A percentile compares a stretch with the other conserved stretches of the same genome.
Evolutionary conservation across 2,888 invertebrate species (phyloP).

Genomic region (Aporophyla lueneburgensis): DNA sequence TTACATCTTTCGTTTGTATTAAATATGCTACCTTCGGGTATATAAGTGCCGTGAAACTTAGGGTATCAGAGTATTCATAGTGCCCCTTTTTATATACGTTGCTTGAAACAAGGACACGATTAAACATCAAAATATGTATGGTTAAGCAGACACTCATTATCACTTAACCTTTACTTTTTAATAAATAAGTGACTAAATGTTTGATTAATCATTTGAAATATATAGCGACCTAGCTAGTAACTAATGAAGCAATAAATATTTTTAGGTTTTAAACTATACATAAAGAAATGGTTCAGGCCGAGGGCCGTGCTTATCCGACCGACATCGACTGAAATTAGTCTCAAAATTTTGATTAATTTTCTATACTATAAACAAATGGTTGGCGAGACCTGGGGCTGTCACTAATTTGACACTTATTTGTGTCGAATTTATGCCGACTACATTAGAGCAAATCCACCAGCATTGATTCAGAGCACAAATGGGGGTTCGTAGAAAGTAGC

Average conservation of each 20-base stretch:
- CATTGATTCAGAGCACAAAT: background rate
- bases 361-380: background rate
- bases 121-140: background rate
- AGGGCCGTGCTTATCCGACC: too few relatives aligned
- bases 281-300: background rate
- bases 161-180: background rate
- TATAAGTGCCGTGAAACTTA: background rate
- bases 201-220: slow-evolving; percentile 1
- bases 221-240: slow-evolving; percentile 11
- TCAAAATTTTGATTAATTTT: background rate
- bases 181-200: background rate
- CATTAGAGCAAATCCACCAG: background rate
- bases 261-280: background rate
- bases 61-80: background rate
- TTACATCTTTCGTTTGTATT: slow-evolving; percentile 63
- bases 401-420: background rate
- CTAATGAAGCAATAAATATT: slow-evolving; percentile 10
- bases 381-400: background rate
- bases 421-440: background rate
- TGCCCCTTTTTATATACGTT: background rate
- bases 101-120: background rate
- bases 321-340: background rate
- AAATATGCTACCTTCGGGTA: slow-evolving; percentile 69
- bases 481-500: slow-evolving; percentile 56
- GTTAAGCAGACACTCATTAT: background rate